A percentile compares a stretch with the other conserved stretches of the same genome.
phyloP scores from a whole-genome alignment of 2,113 vertebrate species.

The cat (Felis catus) region DNA sequence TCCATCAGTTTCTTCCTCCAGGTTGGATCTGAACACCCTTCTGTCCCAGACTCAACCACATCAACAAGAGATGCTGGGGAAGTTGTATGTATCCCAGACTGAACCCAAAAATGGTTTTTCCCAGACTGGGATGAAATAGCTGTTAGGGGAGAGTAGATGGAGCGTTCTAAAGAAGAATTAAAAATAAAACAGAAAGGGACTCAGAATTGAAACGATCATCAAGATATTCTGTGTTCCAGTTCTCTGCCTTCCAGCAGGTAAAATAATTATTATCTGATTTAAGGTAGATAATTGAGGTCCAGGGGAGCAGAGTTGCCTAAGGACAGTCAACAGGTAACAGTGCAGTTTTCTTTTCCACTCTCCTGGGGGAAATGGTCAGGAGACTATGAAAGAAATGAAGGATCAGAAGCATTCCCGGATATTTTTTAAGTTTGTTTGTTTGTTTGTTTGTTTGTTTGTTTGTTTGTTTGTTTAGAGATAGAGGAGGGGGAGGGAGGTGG shows the following conservation, averaged over 20 bases:
- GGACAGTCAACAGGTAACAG: background rate
- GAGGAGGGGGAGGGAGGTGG: too few relatives aligned
- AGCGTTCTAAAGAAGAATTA: constrained; percentile 2
- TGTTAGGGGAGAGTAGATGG: background rate
- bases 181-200: background rate
- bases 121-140: background rate
- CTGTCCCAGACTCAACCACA: background rate
- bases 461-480: too few relatives aligned
- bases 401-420: background rate
- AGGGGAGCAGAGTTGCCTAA: background rate
- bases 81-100: background rate
- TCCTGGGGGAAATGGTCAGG: background rate
- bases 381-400: background rate
- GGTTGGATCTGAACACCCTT: background rate
- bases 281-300: constrained; percentile 12
- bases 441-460: too few relatives aligned
- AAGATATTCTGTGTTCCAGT: background rate
- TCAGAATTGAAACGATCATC: background rate
- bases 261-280: background rate
- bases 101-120: background rate
- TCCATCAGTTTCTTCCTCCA: background rate
- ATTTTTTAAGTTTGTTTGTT: too few relatives aligned
- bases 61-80: background rate
- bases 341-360: background rate
- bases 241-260: background rate